Conservation (phyloP, 2,888 invertebrate species). For the Diarsia dahlii region DNA sequence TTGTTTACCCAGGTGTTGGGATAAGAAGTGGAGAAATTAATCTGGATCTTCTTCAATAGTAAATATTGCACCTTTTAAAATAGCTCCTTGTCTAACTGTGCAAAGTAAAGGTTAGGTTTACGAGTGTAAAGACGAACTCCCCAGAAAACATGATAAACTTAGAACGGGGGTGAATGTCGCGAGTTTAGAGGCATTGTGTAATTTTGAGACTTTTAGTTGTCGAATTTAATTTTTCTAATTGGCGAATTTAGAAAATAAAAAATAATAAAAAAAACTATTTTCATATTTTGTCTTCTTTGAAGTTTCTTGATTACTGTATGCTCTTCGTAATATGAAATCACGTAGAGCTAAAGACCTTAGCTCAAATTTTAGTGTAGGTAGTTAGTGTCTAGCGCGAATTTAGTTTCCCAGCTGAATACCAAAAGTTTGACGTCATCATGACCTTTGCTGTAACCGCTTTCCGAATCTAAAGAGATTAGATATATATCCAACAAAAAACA, state of each 20-base stretch:
- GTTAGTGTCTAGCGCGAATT: neutral
- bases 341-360: neutral
- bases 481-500: neutral
- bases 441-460: slow-evolving; percentile 7
- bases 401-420: neutral
- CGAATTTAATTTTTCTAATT: too few species aligned
- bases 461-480: slow-evolving; percentile 2
- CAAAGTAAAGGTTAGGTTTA: neutral
- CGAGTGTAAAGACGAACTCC: neutral
- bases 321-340: neutral
- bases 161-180: neutral
- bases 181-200: neutral
- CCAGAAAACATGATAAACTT: neutral
- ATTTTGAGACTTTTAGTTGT: neutral
- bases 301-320: neutral
- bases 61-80: neutral
- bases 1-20: too few species aligned
- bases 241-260: neutral
- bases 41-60: neutral
- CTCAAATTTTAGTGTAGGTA: neutral
- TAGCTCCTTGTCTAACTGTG: neutral
- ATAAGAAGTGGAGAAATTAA: neutral
- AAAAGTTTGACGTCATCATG: slow-evolving; percentile 14
- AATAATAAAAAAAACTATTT: neutral
- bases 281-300: neutral